These are phyloP conservation scores for Drosophila helvetica DNA, from an alignment of 2,888 invertebrate genomes.

Conservation along the genomic window DNA sequence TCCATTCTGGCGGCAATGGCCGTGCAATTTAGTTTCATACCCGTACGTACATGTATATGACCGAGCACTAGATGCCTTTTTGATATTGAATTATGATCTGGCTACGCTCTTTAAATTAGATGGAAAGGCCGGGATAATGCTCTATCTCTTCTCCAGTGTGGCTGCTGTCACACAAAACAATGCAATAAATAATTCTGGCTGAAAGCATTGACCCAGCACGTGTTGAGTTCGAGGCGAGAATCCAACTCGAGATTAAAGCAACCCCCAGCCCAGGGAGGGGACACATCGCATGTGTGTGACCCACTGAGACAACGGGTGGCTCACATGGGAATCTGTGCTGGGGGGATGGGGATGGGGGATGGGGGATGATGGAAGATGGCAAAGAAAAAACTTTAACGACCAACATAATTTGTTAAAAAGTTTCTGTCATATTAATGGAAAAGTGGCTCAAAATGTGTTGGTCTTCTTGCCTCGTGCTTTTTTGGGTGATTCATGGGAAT, in stretches of 20 bases:
- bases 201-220: slow-evolving; percentile 46
- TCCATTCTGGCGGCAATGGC: slow-evolving; percentile 51
- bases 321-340: not conserved
- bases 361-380: not conserved
- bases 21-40: slow-evolving; percentile 70
- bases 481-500: slow-evolving; percentile 62
- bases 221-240: slow-evolving; percentile 31
- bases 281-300: slow-evolving; percentile 28
- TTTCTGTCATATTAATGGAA: slow-evolving; percentile 77
- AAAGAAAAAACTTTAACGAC: slow-evolving; percentile 54
- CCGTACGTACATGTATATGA: slow-evolving; percentile 26
- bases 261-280: not conserved
- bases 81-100: slow-evolving; percentile 76
- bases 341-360: not conserved
- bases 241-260: slow-evolving; percentile 30
- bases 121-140: slow-evolving; percentile 32
- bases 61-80: slow-evolving; percentile 60
- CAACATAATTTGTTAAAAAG: slow-evolving; percentile 77
- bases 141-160: slow-evolving; percentile 2
- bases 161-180: slow-evolving; percentile 37
- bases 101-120: slow-evolving; percentile 62
- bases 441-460: slow-evolving; percentile 63
- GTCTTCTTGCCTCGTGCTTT: slow-evolving; percentile 29
- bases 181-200: slow-evolving; percentile 53
- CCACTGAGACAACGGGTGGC: slow-evolving; percentile 25